Evolutionary conservation across 2,113 vertebrate genomes (phyloP), one percentile per base, ranked within the genome.

Genomic region (Pelmatolapia mariae): DNA sequence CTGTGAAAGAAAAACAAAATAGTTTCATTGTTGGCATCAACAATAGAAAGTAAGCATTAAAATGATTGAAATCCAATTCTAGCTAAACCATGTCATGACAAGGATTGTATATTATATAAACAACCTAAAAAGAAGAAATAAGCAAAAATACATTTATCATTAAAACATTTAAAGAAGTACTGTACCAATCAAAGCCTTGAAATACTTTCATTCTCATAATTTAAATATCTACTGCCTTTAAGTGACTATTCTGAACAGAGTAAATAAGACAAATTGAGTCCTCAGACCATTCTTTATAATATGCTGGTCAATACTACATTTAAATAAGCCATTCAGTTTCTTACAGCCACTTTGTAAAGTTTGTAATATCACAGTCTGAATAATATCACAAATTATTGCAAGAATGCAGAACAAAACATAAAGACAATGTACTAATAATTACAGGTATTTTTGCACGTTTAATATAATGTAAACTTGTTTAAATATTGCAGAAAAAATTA

Each of bases 41-140:
- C 2, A n/a, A n/a, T 5, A n/a, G 18, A 47, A 53, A n/a, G 0
- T 9, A 10, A 53, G 9, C 5, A 5, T 5, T n/a, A 5, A n/a
- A n/a, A n/a, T 3, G 1, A 52, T 19, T 19, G 1, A 5, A 19
- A 52, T 3, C 9, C 4, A 5, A 52, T 3, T 52, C 5, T 0
- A 10, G 8, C 19, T 10, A 10, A 53, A 53, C 52, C 4, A 36
- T 38, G 4, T 38, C 9, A 38, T 10, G 36, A 2, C 2, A 10
- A 38, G 36, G 9, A 38, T 1, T 4, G 0, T 38, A 38, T 10
- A 38, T 4, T 38, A 38, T 2, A 10, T 2, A 38, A 2, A 0
- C 9, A 38, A 38, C 4, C 36, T 38, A 0, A 38, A 10, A 38
- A 38, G 9, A 38, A 38, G 9, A 1, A 38, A 38, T 38, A 38